phyloP scores from a whole-genome alignment of 2,888 invertebrate genomes.

The Entomobrya multifasciata region DNA sequence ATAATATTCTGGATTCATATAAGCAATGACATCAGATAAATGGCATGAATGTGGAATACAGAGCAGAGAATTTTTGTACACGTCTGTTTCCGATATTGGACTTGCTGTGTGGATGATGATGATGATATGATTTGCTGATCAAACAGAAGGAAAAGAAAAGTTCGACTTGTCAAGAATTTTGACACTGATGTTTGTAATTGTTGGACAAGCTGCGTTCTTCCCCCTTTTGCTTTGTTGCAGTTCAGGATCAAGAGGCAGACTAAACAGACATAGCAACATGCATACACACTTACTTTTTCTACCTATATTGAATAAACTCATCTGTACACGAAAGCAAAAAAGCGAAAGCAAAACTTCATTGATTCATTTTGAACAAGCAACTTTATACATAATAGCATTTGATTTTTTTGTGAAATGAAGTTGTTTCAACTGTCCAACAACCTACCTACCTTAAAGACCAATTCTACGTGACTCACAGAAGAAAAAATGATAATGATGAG shows the following conservation, averaged over 20 bases:
- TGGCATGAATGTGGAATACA: neutral
- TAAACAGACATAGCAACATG: neutral
- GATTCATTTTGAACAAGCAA: neutral
- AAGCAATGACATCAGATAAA: neutral
- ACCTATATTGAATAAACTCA: too few relatives aligned
- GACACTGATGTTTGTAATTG: constrained; percentile 36
- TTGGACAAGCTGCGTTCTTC: constrained; percentile 19
- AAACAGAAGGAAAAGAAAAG: neutral
- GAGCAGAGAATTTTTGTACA: neutral
- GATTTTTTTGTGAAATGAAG: too few relatives aligned
- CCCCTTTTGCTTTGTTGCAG: too few relatives aligned
- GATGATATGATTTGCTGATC: too few relatives aligned
- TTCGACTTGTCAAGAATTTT: constrained; percentile 39
- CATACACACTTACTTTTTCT: neutral
- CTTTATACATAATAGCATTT: neutral
- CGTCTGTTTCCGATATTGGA: too few relatives aligned
- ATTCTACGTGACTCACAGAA: too few relatives aligned
- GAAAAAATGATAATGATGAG: neutral
- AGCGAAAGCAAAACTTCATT: neutral
- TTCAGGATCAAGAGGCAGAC: neutral
- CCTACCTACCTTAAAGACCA: neutral
- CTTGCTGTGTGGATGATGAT: neutral
- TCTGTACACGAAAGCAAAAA: too few relatives aligned
- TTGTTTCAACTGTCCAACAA: too few relatives aligned
- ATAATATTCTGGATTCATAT: neutral